Percentiles rank a stretch among this genome's conserved stretches.
phyloP scores from a whole-genome alignment of 2,797 vertebrate genomes.

The Anguilla obscura region DNA sequence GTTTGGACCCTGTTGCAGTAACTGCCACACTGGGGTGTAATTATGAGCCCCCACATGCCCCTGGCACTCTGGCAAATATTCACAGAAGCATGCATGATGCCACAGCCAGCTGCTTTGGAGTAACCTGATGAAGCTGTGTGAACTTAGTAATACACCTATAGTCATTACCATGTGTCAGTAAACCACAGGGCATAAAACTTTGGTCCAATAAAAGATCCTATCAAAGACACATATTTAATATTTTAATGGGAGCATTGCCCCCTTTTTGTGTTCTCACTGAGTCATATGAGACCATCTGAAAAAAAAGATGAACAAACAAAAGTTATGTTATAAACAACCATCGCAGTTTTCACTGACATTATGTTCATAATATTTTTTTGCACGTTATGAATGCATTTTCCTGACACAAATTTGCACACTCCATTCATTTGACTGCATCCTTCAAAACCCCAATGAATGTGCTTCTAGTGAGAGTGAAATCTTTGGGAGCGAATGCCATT shows the following conservation, averaged over 20 bases:
- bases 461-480: too few relatives aligned
- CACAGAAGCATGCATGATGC: conserved; percentile 15
- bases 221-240: background rate
- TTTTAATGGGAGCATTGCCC: background rate
- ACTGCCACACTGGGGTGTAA: conserved; percentile 28
- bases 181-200: background rate
- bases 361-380: too few relatives aligned
- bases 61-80: background rate
- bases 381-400: too few relatives aligned
- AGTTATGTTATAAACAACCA: too few relatives aligned
- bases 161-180: background rate
- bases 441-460: too few relatives aligned
- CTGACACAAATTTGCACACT: too few relatives aligned
- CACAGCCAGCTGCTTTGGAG: conserved; percentile 14
- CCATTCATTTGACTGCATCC: too few relatives aligned
- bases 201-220: background rate
- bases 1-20: conserved; percentile 44
- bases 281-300: background rate
- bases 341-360: too few relatives aligned
- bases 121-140: conserved; percentile 2
- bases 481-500: too few relatives aligned
- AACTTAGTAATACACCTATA: background rate
- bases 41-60: background rate
- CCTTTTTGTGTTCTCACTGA: background rate
- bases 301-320: background rate